phyloP scores from a whole-genome alignment of 2,113 vertebrate species.

The Crotalus viridis region DNA sequence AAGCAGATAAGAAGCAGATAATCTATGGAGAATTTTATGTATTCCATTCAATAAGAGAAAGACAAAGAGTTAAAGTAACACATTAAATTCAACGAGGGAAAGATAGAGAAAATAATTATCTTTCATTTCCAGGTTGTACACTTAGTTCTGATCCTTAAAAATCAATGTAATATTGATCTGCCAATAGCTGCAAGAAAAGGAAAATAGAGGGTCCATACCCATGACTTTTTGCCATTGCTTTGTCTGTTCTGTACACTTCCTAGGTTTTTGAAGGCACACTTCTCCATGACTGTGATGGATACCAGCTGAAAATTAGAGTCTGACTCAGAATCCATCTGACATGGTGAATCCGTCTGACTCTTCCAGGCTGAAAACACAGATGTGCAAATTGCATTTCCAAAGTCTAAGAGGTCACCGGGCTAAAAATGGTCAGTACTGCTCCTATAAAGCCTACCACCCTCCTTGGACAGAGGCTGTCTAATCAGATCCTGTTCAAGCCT shows the following conservation, averaged over 20 bases:
- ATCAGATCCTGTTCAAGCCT: not conserved
- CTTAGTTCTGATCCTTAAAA: not conserved
- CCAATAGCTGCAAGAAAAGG: not conserved
- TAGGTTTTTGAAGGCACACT: not conserved
- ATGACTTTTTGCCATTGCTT: not conserved
- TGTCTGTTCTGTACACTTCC: not conserved
- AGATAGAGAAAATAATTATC: not conserved
- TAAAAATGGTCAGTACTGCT: not conserved
- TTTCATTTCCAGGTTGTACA: not conserved
- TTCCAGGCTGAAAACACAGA: not conserved
- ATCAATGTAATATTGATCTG: not conserved
- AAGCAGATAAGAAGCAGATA: not conserved
- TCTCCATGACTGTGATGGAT: not conserved
- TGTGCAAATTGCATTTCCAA: not conserved
- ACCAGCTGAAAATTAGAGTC: too few species aligned
- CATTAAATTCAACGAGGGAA: not conserved
- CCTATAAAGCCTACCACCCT: not conserved
- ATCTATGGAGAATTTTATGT: not conserved
- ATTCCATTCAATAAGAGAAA: not conserved
- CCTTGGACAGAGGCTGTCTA: not conserved
- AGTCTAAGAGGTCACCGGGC: not conserved
- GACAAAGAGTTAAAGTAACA: not conserved
- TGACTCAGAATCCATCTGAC: not conserved
- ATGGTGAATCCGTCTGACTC: not conserved
- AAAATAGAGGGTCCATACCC: not conserved